Base-by-base conservation (phyloP, 2,888 invertebrate genomes). In the Cataglyphis cursor region DNA sequence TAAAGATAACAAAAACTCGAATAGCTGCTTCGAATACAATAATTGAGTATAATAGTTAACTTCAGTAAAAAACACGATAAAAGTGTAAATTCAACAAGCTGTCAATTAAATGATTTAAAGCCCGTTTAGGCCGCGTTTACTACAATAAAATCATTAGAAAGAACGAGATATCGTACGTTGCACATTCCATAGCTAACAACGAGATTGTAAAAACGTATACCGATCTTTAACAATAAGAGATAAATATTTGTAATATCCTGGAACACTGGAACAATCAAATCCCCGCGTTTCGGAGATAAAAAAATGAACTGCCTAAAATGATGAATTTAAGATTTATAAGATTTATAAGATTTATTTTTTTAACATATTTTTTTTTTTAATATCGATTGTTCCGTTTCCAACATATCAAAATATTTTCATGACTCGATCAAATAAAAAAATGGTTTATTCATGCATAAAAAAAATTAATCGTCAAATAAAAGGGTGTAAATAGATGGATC, bases 61-160 rank as follows among this genome's bases (percentile, higher is more conserved):
- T 64, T 74, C 82, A 48, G 83, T 83, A 83, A 65, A 35, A 75
- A 82, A 75, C 51, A 72, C 8, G 48, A 48, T 48, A 83, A 73
- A 76, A n/a, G 48, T 66, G 57, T 51, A 68, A 10, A 31, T 54
- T 87, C 51, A 78, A 83, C 61, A 66, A 86, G 86, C 86, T 88
- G 84, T 76, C 65, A 82, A 83, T 84, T 68, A 87, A 84, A 80
- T 83, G 51, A 84, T 82, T 83, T 83, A 59, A 78, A 75, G 84
- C 83, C 82, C 65, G 65, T 31, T 90, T 89, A 91, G 85, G 87
- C 89, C 89, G 76, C 68, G 75, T 82, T 85, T 44, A 21, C 9
- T 62, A 70, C 38, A 54, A 73, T 64, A 76, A 80, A 85, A 65
- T 82, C n/a, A 41, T 57, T 31, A 28, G 24, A 75, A 75, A 75